phyloP scores from a whole-genome alignment of 1,140 invertebrate genomes.

The Helicorthomorpha holstii region DNA sequence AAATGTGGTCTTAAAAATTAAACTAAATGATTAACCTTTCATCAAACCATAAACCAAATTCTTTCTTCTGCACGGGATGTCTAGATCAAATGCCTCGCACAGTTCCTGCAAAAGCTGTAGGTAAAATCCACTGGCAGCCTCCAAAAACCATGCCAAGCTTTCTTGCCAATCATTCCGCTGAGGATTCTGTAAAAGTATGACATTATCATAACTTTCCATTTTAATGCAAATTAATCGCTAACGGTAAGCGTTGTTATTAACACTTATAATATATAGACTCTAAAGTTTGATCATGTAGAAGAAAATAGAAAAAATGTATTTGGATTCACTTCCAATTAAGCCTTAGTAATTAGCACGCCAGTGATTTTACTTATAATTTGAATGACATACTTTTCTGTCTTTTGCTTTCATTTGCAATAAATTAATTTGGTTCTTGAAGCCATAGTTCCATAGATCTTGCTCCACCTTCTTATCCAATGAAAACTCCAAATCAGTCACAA shows the following conservation, averaged over 20 bases:
- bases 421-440: constrained; percentile 73
- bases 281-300: too few relatives aligned
- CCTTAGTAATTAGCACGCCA: too few relatives aligned
- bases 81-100: constrained; percentile 58
- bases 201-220: background rate
- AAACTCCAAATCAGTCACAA: constrained; percentile 64
- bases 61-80: constrained; percentile 51
- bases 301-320: too few relatives aligned
- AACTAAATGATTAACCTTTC: too few relatives aligned
- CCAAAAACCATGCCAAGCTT: constrained; percentile 55
- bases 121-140: constrained; percentile 70
- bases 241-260: too few relatives aligned
- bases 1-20: too few relatives aligned
- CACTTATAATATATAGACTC: too few relatives aligned
- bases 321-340: too few relatives aligned
- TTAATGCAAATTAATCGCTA: constrained; percentile 1
- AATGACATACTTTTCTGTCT: constrained; percentile 45
- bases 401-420: constrained; percentile 52
- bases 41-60: constrained; percentile 31
- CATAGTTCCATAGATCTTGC: constrained; percentile 73
- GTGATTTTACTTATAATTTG: constrained; percentile 5
- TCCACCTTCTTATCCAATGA: constrained; percentile 77
- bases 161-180: constrained; percentile 51
- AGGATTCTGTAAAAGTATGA: constrained; percentile 36
- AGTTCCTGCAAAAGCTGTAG: constrained; percentile 57